Conservation (phyloP, 2,888 invertebrate species). For the Boloria euphrosyne region DNA sequence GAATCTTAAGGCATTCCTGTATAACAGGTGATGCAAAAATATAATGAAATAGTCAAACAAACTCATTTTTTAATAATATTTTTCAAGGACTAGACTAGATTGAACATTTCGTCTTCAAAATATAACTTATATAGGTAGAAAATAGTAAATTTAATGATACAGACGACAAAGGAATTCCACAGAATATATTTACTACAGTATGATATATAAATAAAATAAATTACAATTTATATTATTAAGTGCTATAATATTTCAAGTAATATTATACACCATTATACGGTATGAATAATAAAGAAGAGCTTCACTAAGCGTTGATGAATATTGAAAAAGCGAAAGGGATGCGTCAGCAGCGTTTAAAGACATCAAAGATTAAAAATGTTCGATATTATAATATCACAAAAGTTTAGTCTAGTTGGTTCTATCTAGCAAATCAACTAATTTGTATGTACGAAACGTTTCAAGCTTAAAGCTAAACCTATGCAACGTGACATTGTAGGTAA, state of each 20-base stretch:
- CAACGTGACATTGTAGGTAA: not conserved
- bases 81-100: too few relatives aligned
- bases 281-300: conserved; percentile 35
- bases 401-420: conserved; percentile 1
- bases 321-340: conserved; percentile 34
- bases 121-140: not conserved
- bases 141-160: not conserved
- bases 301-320: conserved; percentile 34
- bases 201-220: not conserved
- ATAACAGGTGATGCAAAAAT: not conserved
- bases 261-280: conserved; percentile 24
- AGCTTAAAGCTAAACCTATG: not conserved
- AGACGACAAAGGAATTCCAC: not conserved
- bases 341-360: conserved; percentile 32
- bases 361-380: conserved; percentile 24
- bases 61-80: not conserved
- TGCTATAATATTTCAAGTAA: conserved; percentile 25
- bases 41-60: conserved; percentile 7
- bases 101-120: too few relatives aligned
- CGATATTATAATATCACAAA: conserved; percentile 4
- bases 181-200: not conserved
- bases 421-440: not conserved
- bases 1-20: conserved; percentile 12
- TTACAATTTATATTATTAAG: conserved; percentile 1
- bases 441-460: too few relatives aligned